A percentile compares a stretch with the other conserved stretches of the same genome.
Conservation (phyloP, 2,113 vertebrate genomes). For the Brevimyrus niger region DNA sequence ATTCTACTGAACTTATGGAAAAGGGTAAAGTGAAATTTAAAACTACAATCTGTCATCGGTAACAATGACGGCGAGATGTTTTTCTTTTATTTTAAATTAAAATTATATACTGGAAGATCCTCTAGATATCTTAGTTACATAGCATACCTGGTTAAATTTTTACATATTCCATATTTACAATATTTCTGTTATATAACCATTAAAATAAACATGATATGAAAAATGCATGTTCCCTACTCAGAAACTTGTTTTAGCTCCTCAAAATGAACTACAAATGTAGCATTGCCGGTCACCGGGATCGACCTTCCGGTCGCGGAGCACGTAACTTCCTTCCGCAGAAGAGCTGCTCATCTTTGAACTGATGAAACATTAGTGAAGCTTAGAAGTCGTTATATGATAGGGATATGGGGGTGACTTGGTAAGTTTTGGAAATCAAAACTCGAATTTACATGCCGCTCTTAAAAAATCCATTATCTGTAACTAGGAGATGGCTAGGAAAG, state of each 20-base stretch:
- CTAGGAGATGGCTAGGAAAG: background rate
- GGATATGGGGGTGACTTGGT: conserved; percentile 67
- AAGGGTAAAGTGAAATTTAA: background rate
- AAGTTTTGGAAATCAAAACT: conserved; percentile 20
- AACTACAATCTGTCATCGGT: background rate
- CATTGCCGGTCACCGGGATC: background rate
- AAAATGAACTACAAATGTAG: background rate
- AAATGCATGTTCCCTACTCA: background rate
- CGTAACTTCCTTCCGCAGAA: background rate
- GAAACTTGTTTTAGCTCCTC: background rate
- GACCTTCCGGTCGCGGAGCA: background rate
- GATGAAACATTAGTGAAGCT: background rate
- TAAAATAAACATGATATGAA: background rate
- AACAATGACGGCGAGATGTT: background rate
- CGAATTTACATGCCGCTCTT: no score
- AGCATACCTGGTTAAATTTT: background rate
- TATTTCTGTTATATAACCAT: background rate
- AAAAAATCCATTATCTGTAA: background rate
- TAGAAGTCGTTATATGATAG: background rate
- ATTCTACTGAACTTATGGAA: background rate
- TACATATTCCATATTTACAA: background rate
- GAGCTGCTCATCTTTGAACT: background rate
- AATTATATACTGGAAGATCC: background rate
- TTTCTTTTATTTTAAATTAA: background rate
- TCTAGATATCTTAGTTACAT: background rate